These are phyloP conservation scores for Notiomystis cincta DNA, from an alignment of 2,113 vertebrate genomes.

Conservation along the genomic window DNA sequence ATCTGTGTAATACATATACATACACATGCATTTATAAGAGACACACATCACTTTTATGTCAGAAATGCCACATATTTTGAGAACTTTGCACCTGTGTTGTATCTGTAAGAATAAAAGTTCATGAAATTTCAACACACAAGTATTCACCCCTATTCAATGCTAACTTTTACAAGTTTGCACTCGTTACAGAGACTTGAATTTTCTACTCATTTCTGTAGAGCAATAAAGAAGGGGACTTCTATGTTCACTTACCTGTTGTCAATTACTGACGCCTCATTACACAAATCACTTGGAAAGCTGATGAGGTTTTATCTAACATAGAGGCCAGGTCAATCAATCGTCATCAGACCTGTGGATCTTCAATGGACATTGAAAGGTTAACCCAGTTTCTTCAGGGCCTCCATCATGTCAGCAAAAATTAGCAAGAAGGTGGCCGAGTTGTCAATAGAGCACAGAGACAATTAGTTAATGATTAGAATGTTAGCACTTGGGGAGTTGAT, in stretches of 20 bases:
- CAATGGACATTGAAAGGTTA: conserved; percentile 92
- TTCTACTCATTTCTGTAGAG: background rate
- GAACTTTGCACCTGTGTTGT: background rate
- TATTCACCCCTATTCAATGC: background rate
- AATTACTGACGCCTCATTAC: conserved; percentile 95
- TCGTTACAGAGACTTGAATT: background rate
- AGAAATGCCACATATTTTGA: background rate
- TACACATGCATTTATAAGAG: background rate
- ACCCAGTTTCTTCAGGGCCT: conserved; percentile 82
- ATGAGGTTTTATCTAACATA: conserved; percentile 93
- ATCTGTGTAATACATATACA: background rate
- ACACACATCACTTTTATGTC: background rate
- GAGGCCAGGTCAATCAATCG: conserved; percentile 89
- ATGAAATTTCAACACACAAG: rapidly evolving
- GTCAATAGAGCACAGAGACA: conserved; percentile 93
- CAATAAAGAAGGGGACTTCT: conserved; percentile 62
- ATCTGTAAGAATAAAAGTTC: background rate
- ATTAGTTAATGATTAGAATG: conserved; percentile 97
- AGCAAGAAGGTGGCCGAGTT: conserved; percentile 78
- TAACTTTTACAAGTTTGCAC: background rate
- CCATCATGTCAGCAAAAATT: conserved; percentile 95
- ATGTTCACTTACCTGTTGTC: conserved; percentile 81
- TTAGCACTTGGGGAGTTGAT: conserved; percentile 82
- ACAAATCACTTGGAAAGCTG: conserved; percentile 89
- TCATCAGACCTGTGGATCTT: conserved; percentile 83